Conservation (phyloP, 2,797 vertebrate genomes). For the Thaleichthys pacificus region DNA sequence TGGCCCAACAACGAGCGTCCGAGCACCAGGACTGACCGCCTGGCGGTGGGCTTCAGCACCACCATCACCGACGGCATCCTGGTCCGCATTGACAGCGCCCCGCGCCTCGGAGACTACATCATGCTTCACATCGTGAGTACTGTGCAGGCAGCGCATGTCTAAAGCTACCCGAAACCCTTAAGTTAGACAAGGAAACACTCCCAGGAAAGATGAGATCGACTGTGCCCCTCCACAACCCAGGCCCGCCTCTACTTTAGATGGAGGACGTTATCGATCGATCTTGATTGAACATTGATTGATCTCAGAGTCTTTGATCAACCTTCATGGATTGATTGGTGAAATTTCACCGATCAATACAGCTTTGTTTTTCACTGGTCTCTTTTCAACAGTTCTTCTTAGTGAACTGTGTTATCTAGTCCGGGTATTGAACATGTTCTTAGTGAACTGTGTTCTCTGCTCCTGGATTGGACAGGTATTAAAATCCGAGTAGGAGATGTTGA, state of each 20-base stretch:
- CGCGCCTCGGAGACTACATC: slow-evolving; percentile 93
- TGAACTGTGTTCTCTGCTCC: no score
- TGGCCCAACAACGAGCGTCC: slow-evolving; percentile 97
- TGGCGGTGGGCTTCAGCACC: slow-evolving; percentile 95
- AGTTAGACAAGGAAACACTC: no score
- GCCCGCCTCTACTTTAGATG: no score
- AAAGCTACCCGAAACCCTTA: not conserved
- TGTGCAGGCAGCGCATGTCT: not conserved
- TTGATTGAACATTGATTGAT: no score
- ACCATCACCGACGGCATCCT: slow-evolving; percentile 95
- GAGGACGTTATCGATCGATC: no score
- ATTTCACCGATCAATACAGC: not conserved
- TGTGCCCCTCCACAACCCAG: no score
- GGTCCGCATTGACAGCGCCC: slow-evolving; percentile 94
- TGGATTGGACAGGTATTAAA: no score
- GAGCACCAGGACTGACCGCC: slow-evolving; percentile 92
- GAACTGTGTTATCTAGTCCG: no score
- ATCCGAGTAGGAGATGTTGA: no score
- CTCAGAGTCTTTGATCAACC: not conserved
- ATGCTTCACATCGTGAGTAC: slow-evolving; percentile 96
- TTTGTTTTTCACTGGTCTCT: not conserved
- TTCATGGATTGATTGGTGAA: not conserved
- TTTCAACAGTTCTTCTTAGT: no score
- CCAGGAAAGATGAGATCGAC: no score
- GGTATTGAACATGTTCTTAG: no score